Base-by-base conservation (phyloP, 1,140 invertebrate species). In the Drosophila nebulosa region DNA sequence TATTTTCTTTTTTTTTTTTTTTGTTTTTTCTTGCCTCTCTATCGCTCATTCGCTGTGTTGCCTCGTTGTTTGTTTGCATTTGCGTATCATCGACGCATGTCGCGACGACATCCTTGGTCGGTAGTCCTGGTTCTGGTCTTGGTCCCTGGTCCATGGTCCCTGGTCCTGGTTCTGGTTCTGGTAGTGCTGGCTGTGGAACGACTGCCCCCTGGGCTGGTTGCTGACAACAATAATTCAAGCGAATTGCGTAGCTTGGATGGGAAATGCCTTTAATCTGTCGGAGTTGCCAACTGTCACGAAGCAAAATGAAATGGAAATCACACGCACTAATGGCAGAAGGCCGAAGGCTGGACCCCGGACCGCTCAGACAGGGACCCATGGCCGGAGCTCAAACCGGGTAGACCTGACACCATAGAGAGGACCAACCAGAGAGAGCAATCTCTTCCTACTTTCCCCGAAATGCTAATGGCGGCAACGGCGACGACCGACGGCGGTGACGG, bases 221-320 rank as follows among this genome's bases (percentile, higher is more conserved):
- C 76, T 77, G 83, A 86, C 83, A 86, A 86, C 83, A 86, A 86
- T 86, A 86, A 86, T 88, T 88, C 83, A 83, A 59, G 71, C 83
- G 78, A 83, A 88, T 83, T 83, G 69, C 83, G 81, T 78, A 74
- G 52, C 52, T 74, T 83, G 83, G 83, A 70, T 86, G 81, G 83
- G 66, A 89, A 86, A 88, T 84, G 83, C 84, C 86, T 90, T 90
- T 90, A 90, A 90, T 90, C 86, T 90, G 88, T 74, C 76, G 64
- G 81, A 90, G 86, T 90, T 90, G 81, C 86, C 86, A 83, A 90
- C 78, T 90, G 86, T 83, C 86, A 90, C 86, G 86, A 90, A 90
- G 81, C 86, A 69, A 89, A 89, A 76, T 89, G 86, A 89, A 89
- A 89, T 89, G 80, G 86, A 89, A 89, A 89, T 89, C 84, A 84